A percentile compares a stretch with the other conserved stretches of the same genome.
Conservation (phyloP, 2,888 invertebrate species). For the Napeogenes sylphis region DNA sequence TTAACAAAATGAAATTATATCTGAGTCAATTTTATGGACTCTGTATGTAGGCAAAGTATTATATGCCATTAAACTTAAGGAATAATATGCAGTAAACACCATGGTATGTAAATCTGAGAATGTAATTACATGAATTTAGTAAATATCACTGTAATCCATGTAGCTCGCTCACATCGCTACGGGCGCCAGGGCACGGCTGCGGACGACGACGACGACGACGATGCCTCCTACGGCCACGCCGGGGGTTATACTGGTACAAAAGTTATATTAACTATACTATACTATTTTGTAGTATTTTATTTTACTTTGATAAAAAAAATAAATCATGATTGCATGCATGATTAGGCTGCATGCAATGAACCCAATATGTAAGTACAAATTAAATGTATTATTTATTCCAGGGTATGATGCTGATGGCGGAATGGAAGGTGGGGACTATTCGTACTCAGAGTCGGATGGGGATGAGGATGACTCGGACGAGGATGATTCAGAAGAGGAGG, state of each 20-base stretch:
- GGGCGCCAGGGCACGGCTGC: slow-evolving; percentile 86
- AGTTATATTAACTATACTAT: neutral
- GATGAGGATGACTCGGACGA: slow-evolving; percentile 48
- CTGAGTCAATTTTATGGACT: too few species aligned
- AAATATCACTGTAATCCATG: neutral
- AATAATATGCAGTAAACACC: too few species aligned
- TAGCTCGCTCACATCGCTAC: slow-evolving; percentile 91
- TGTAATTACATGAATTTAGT: neutral
- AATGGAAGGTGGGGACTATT: slow-evolving; percentile 65
- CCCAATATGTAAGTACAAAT: neutral
- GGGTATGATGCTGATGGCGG: slow-evolving; percentile 45
- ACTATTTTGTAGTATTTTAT: too few species aligned
- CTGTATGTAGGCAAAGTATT: too few species aligned
- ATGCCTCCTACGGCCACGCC: slow-evolving; percentile 56
- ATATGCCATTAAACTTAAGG: too few species aligned
- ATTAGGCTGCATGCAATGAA: too few species aligned
- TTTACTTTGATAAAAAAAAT: too few species aligned
- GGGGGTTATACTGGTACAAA: slow-evolving; percentile 20
- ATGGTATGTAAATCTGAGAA: too few species aligned
- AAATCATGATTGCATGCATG: too few species aligned
- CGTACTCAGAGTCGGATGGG: slow-evolving; percentile 62
- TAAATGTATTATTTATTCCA: neutral
- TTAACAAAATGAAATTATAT: too few species aligned
- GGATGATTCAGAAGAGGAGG: slow-evolving; percentile 41
- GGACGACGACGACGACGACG: slow-evolving; percentile 81